Evolutionary conservation across 1,140 invertebrate genomes (phyloP), one percentile per base, ranked within the genome.

Genomic region (Eubasilissa regina): DNA sequence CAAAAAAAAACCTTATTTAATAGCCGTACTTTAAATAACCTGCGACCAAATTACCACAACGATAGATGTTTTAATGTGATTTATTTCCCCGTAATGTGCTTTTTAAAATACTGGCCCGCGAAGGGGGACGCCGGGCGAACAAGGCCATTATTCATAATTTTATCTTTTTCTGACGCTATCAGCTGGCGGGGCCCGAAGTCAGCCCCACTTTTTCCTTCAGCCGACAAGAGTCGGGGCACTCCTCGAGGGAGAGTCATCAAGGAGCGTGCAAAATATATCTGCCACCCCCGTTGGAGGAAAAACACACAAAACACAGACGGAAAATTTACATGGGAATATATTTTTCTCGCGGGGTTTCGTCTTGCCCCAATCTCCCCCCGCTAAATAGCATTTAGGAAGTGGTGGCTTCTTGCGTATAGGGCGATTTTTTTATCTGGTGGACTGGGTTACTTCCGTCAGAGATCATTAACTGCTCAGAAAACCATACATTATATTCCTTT

Each of bases 131-230:
- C 47, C 70, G 79, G 74, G 58, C 68, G 73, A 73, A 45, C 47
- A 51, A 44, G 45, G 77, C 78, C 77, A 87, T 89, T 87, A 87
- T 88, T 89, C 86, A 87, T 87, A 86, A 86, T 89, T 88, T 89
- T 89, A 89, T 89, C 88, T 89, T 89, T 88, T 88, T 89, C 86
- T 89, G 88, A 89, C 88, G 87, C 85, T 89, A 89, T 89, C 88
- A 84, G 84, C 78, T 85, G 78, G 86, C 85, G 85, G 56, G 85
- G 68, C 84, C 84, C 47, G 35, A 64, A 62, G 66, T 47, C 43
- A 48, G 17, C 84, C 44, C 77, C 56, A 84, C 75, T 83, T 83
- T 83, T 83, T 85, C 83, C 84, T 83, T 78, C 82, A 84, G 84
- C 84, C 84, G 84, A 82, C 84, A 84, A 83, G 82, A 35, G 25